Conservation (phyloP, 2,113 vertebrate species). For the Pelvicachromis taeniatus region DNA sequence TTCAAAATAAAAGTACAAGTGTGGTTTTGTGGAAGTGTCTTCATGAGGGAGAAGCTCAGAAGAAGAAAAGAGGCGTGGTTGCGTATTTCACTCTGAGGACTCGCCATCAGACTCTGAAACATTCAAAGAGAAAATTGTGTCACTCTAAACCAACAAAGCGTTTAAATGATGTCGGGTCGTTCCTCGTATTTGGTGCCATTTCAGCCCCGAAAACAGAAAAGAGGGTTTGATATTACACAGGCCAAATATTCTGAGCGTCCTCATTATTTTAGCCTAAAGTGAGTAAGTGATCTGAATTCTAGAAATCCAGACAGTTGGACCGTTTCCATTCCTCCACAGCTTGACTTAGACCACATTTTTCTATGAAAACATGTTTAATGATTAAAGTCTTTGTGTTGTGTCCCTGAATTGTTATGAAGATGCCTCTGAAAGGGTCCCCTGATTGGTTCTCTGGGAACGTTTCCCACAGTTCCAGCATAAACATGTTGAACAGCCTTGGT, state of each 20-base stretch:
- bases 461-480: not conserved
- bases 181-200: not conserved
- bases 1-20: not conserved
- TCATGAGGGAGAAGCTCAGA: not conserved
- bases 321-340: not conserved
- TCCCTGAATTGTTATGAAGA: not conserved
- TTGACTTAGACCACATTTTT: not conserved
- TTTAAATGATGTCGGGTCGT: not conserved
- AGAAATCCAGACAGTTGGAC: not conserved
- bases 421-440: not conserved
- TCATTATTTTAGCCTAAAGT: not conserved
- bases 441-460: not conserved
- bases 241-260: not conserved
- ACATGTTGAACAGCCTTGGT: not conserved
- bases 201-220: not conserved
- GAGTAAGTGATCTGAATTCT: not conserved
- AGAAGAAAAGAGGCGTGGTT: not conserved
- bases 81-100: not conserved
- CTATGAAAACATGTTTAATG: not conserved
- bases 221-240: not conserved
- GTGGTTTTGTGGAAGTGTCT: not conserved
- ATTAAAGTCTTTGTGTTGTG: not conserved
- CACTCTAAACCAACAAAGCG: not conserved
- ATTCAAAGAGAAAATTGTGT: not conserved
- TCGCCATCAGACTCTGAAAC: slow-evolving; percentile 11